Evolutionary conservation across 2,797 vertebrate genomes (phyloP), one percentile per base, ranked within the genome.

Genomic region (Sciaenops ocellatus): DNA sequence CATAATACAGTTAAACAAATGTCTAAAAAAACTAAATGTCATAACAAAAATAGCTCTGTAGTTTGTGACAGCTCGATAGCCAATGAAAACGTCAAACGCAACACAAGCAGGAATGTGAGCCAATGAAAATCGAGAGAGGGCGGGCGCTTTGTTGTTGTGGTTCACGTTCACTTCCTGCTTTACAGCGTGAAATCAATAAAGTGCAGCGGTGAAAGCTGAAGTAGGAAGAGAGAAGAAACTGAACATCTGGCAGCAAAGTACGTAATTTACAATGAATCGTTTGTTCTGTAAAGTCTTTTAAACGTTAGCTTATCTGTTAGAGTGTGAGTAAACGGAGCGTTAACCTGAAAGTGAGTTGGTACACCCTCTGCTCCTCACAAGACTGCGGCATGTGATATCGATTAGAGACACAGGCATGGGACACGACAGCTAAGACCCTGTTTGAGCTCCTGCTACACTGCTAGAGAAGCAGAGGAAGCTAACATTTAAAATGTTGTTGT

Each of bases 331-430:
- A 22, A 38, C 12, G 15, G 20, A 6, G 20, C 9, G 44, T 28
- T 8, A 9, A 17, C 42, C 1, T 56, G 56, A 66, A 38, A 17
- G 22, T 12, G 41, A 62, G 16, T 4, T 20, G 18, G 50, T 4
- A 42, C 75, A 46, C 20, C 16, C 46, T 18, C 66, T 30, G 78
- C 85, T 63, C 71, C 87, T 93, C 93, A 91, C 91, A 86, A 92
- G 91, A 93, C 89, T 66, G 84, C 60, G 22, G 84, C 93, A 94
- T 94, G 93, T 94, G 93, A 94, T 90, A 87, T 88, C 73, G 87
- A 93, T 94, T 90, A 93, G 68, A 73, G 52, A 22, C 12, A 52
- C 10, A 26, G 66, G 42, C 69, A 38, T 24, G 41, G 30, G 44
- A 59, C 47, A 34, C 34, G 9, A 30, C 30, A 34, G 7, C 16